Base-by-base conservation (phyloP, 2,888 invertebrate species). In the Eupithecia centaureata region DNA sequence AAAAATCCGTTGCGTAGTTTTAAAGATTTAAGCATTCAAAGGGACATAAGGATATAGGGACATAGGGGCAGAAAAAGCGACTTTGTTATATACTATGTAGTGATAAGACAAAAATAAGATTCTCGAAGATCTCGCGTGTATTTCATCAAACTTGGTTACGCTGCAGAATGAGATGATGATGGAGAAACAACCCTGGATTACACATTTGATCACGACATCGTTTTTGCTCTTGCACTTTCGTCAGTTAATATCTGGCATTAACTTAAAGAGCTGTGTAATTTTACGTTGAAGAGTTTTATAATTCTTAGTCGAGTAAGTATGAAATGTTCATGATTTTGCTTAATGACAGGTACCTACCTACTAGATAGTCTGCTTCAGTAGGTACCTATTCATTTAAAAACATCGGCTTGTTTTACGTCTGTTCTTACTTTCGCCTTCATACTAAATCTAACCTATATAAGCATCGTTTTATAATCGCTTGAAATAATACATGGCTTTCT, bases 161-260 rank as follows among this genome's bases (percentile, higher is more conserved):
- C 51, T 22, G 38, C 13, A 51, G 28, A 47, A 47, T 30, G 42
- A 25, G 38, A 18, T 58, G 66, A 66, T 66, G 63, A 61, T 61
- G 56, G 47, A 58, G 70, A 66, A 72, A 68, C 73, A 72, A 68
- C 75, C 72, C 75, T 72, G 62, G 56, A 73, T 73, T 68, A 70
- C 54, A 60, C 67, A 66, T 64, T 69, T 59, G 62, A 69, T 69
- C 67, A 72, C 74, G 70, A 64, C 71, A 72, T 61, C 61, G 67
- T 75, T 75, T 75, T 75, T 75, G 71, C 54, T 66, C 64, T 66
- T 61, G 67, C 70, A 73, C 75, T 73, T 73, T 73, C 75, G 68
- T 73, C 73, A 73, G 70, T 68, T 72, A 73, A 72, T 75, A 65
- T 72, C 62, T 58, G 60, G 61, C 65, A 68, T 61, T 68, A 51